Percentiles rank a stretch among this genome's conserved stretches.
phyloP scores from a whole-genome alignment of 2,113 vertebrate species.

The Chaetops frenatus region DNA sequence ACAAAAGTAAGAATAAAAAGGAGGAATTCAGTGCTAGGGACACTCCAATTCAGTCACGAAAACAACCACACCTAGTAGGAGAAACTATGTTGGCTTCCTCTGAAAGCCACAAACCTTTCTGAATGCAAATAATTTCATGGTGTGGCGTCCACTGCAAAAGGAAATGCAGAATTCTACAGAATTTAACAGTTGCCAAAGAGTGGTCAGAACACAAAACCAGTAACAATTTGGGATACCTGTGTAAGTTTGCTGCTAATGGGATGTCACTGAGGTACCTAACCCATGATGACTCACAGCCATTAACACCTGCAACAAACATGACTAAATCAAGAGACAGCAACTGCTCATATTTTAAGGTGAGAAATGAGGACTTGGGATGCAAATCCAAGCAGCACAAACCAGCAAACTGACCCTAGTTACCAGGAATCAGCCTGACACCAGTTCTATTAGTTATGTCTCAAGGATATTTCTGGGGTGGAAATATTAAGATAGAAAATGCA shows the following conservation, averaged over 20 bases:
- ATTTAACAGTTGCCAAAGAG: background rate
- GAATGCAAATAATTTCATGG: background rate
- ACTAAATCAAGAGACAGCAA: background rate
- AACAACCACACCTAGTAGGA: background rate
- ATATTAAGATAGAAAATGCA: background rate
- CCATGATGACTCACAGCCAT: background rate
- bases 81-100: background rate
- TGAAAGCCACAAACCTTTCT: background rate
- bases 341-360: background rate
- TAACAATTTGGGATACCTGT: background rate
- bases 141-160: background rate
- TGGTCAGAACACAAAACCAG: background rate
- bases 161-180: background rate
- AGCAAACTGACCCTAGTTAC: background rate
- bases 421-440: background rate
- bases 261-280: background rate
- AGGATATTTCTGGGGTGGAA: background rate
- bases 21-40: background rate
- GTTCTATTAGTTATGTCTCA: background rate
- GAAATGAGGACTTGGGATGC: background rate
- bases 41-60: background rate
- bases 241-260: background rate
- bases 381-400: background rate
- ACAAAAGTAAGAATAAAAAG: background rate
- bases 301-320: background rate